phyloP scores from a whole-genome alignment of 2,888 invertebrate genomes.

The Volucella inanis region DNA sequence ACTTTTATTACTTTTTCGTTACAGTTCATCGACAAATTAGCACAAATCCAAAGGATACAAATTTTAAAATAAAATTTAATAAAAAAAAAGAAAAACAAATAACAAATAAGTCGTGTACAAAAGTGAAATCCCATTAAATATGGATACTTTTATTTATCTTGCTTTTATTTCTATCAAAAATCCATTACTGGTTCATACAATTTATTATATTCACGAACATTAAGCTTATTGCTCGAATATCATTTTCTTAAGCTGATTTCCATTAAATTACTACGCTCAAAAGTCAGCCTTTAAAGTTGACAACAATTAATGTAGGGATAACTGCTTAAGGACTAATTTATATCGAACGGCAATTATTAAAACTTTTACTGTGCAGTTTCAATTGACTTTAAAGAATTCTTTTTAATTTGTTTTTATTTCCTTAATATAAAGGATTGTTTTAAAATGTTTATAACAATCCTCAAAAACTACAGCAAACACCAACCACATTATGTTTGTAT shows the following conservation, averaged over 20 bases:
- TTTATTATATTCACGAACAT: not conserved
- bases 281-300: not conserved
- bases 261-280: not conserved
- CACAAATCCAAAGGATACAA: too few relatives aligned
- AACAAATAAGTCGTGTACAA: too few relatives aligned
- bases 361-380: slow-evolving; percentile 1
- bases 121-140: too few relatives aligned
- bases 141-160: too few relatives aligned
- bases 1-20: too few relatives aligned
- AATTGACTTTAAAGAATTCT: slow-evolving; percentile 3
- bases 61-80: too few relatives aligned
- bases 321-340: not conserved
- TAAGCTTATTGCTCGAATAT: not conserved
- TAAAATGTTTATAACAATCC: slow-evolving; percentile 9
- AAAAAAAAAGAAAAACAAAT: too few relatives aligned
- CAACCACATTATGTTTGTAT: not conserved
- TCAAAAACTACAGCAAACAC: not conserved
- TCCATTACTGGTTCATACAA: too few relatives aligned
- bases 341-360: not conserved
- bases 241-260: slow-evolving; percentile 1
- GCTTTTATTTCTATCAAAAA: too few relatives aligned
- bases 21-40: too few relatives aligned
- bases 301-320: not conserved
- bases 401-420: too few relatives aligned
- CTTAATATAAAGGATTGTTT: not conserved